Base-by-base conservation (phyloP, 2,888 invertebrate genomes). In the Syrista parreyssii region DNA sequence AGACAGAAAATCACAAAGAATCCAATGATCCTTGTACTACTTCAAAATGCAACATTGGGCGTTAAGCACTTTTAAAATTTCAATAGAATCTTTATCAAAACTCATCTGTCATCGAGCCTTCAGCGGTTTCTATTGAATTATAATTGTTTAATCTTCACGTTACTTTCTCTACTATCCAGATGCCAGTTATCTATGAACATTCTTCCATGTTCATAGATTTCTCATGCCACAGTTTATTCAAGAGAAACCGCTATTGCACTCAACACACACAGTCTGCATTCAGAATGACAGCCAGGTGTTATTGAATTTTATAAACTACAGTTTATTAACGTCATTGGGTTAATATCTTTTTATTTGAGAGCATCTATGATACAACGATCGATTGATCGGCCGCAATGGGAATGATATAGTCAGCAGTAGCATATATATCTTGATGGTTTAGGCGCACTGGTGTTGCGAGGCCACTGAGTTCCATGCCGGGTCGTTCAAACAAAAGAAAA, bases 401-500 rank as follows among this genome's bases (percentile, higher is more conserved):
- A 55, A 23, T 23, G 23, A 55, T 23, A 55, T 6, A 6, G 55
- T 55, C 55, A 55, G 9, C 55, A 55, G 23, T 55, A 23, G 15
- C 4, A 23, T 23, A 55, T 55, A 23, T 78, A 36, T 81, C 31
- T 75, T 75, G 76, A 80, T 84, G 82, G 84, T 85, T 85, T 90
- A 93, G 93, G 91, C 92, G 92, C 84, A 93, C 92, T 71, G 93
- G 93, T 79, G 92, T 92, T 81, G 91, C 92, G 83, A 92, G 93
- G 81, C 93, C 93, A 40, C 87, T 91, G 87, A 91, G 91, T 86
- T 91, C 91, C 86, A 92, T 93, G 86, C 92, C 93, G 77, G 93
- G 93, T 84, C 91, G 91, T 86, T 88, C 91, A 79, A 92, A 93
- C 89, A 93, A 94, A 89, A 96, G 98, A 90, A 97, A 97, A 92